Evolutionary conservation across 2,113 vertebrate genomes (phyloP).

Genomic region (Paraplagusia blochii): DNA sequence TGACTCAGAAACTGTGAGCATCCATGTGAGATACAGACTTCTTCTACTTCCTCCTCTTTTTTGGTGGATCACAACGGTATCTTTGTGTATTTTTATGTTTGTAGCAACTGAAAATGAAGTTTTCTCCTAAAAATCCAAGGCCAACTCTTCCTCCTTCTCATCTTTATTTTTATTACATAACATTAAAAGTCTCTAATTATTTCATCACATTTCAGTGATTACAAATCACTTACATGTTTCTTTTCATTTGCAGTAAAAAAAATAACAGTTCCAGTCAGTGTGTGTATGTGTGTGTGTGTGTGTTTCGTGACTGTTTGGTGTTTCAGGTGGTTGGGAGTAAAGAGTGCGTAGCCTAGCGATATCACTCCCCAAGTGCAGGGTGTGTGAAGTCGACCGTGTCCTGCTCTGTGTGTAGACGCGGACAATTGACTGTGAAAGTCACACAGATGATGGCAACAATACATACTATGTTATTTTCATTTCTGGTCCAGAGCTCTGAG

Average conservation of each 20-base stretch:
- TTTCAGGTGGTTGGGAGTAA: conserved; percentile 51
- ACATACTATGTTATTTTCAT: conserved; percentile 30
- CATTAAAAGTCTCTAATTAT: too few species aligned
- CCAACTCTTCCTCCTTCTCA: too few species aligned
- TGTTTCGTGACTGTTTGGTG: conserved; percentile 41
- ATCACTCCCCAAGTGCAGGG: conserved; percentile 23
- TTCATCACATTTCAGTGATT: background rate
- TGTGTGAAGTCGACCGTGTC: conserved; percentile 39
- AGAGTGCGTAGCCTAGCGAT: conserved; percentile 38
- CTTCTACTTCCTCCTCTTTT: too few species aligned
- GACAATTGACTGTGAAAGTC: conserved; percentile 42
- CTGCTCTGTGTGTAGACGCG: conserved; percentile 45
- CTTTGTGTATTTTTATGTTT: too few species aligned
- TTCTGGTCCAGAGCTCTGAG: conserved; percentile 10
- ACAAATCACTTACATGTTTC: background rate
- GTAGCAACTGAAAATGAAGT: too few species aligned
- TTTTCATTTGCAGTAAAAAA: background rate
- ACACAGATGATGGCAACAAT: conserved; percentile 31
- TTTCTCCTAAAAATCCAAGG: too few species aligned
- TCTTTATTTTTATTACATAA: too few species aligned
- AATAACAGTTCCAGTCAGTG: background rate
- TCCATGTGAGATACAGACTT: too few species aligned
- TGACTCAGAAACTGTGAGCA: too few species aligned
- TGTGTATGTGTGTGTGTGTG: conserved; percentile 7
- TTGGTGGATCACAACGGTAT: too few species aligned